phyloP scores from a whole-genome alignment of 2,797 vertebrate species.

The Acanthiza pusilla region DNA sequence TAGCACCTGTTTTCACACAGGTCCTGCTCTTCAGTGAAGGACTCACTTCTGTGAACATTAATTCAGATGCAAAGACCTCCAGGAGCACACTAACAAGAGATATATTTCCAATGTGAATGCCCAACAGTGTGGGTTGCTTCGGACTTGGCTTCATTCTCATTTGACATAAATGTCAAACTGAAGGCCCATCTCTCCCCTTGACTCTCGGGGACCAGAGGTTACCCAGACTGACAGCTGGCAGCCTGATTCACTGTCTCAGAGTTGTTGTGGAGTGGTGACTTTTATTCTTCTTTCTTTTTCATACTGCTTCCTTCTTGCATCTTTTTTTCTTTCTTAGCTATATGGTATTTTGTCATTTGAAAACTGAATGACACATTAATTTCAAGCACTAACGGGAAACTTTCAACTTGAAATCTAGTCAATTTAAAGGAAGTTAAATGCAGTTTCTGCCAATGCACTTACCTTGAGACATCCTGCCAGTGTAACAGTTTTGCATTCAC shows the following conservation, averaged over 20 bases:
- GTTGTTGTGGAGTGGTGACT: neutral
- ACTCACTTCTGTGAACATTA: neutral
- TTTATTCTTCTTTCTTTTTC: constrained; percentile 10
- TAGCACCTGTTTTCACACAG: neutral
- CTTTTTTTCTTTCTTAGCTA: neutral
- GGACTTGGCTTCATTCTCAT: neutral
- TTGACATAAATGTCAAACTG: constrained; percentile 16
- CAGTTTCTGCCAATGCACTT: constrained; percentile 28
- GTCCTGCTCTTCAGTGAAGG: neutral
- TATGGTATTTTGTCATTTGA: constrained; percentile 46
- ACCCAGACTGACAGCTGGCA: neutral
- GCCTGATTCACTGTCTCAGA: neutral
- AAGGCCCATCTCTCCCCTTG: neutral
- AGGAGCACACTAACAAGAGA: neutral
- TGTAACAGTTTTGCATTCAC: constrained; percentile 16
- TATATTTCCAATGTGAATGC: neutral
- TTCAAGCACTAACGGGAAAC: constrained; percentile 63
- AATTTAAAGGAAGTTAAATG: constrained; percentile 52
- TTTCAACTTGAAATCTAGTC: constrained; percentile 51
- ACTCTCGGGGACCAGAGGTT: neutral
- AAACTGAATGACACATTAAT: constrained; percentile 60
- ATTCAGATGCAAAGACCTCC: neutral
- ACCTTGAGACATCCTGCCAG: constrained; percentile 16
- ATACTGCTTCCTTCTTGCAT: neutral
- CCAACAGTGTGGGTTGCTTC: neutral